phyloP scores from a whole-genome alignment of 2,113 vertebrate genomes.

The Acanthisitta chloris region DNA sequence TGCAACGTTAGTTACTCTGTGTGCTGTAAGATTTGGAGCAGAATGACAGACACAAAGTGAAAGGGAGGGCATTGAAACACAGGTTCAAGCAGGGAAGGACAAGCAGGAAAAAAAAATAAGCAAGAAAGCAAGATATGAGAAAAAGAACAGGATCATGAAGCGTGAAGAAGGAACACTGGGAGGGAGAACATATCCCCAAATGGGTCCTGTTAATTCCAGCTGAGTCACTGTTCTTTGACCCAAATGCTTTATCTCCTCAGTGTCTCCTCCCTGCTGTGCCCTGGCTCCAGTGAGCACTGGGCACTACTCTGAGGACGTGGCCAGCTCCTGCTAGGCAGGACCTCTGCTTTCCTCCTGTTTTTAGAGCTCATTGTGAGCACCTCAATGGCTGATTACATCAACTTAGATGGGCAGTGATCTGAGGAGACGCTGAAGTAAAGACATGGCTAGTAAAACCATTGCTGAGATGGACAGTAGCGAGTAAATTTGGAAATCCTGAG shows the following conservation, averaged over 20 bases:
- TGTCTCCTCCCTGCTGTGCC: neutral
- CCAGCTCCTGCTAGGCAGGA: neutral
- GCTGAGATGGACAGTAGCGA: neutral
- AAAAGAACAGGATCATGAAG: neutral
- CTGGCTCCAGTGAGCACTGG: neutral
- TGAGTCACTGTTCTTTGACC: neutral
- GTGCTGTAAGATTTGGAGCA: neutral
- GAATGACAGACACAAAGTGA: neutral
- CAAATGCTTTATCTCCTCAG: neutral
- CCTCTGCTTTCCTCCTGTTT: neutral
- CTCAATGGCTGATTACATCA: neutral
- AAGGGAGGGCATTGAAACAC: neutral
- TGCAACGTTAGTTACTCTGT: neutral
- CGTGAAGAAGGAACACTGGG: neutral
- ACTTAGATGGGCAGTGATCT: neutral
- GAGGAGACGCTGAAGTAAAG: neutral
- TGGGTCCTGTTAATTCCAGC: neutral
- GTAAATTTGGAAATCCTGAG: neutral
- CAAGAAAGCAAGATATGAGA: neutral
- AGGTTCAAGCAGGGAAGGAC: neutral
- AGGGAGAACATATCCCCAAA: neutral
- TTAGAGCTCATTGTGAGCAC: neutral
- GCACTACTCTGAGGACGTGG: neutral
- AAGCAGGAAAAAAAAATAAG: neutral
- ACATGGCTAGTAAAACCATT: neutral